phyloP scores from a whole-genome alignment of 1,140 invertebrate species.

The Copidosoma floridanum region DNA sequence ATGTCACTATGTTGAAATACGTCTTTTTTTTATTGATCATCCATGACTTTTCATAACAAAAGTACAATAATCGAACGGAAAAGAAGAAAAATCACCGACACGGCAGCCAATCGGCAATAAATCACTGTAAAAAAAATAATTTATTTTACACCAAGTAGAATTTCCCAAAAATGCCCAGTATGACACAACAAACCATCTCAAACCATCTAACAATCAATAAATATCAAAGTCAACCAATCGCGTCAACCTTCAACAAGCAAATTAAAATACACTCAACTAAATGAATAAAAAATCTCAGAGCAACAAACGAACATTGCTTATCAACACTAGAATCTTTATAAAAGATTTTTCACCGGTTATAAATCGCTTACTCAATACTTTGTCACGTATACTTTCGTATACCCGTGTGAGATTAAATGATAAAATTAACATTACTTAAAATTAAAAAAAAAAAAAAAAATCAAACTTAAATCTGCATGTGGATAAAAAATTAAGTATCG shows the following conservation, averaged over 20 bases:
- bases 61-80: too few species aligned
- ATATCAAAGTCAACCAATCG: constrained; percentile 2
- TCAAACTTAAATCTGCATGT: not conserved
- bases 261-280: constrained; percentile 3
- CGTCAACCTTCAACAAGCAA: not conserved
- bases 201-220: constrained; percentile 18
- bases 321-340: too few species aligned
- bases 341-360: too few species aligned
- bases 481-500: too few species aligned
- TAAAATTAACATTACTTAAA: not conserved
- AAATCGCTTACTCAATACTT: too few species aligned
- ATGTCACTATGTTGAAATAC: too few species aligned
- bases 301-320: not conserved
- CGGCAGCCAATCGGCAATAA: too few species aligned
- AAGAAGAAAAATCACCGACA: too few species aligned
- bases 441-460: not conserved
- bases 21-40: too few species aligned
- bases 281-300: not conserved
- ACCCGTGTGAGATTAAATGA: too few species aligned
- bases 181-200: constrained; percentile 3
- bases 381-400: too few species aligned
- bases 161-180: constrained; percentile 3
- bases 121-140: constrained; percentile 1
- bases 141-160: constrained; percentile 10
- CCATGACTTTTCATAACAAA: too few species aligned